A percentile compares a stretch with the other conserved stretches of the same genome.
Evolutionary conservation across 2,113 vertebrate genomes (phyloP).

Genomic region (Hypomesus transpacificus): DNA sequence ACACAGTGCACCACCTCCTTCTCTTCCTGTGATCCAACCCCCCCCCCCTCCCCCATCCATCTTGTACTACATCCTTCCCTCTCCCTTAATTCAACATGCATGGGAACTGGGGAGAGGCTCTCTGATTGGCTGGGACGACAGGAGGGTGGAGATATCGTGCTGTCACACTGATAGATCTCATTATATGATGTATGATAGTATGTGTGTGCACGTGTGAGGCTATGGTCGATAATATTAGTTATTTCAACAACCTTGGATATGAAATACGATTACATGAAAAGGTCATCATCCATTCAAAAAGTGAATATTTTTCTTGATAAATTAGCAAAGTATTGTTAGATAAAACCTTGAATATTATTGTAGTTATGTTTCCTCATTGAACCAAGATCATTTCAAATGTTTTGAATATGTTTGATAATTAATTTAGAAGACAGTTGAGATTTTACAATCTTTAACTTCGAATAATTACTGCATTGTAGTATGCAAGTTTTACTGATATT

Average conservation of each 20-base stretch:
- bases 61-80: slow-evolving; percentile 11
- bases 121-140: slow-evolving; percentile 54
- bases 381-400: slow-evolving; percentile 44
- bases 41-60: background rate
- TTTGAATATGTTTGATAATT: slow-evolving; percentile 57
- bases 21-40: slow-evolving; percentile 9
- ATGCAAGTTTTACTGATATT: slow-evolving; percentile 55
- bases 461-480: slow-evolving; percentile 52
- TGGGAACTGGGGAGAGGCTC: slow-evolving; percentile 40
- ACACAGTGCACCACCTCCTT: slow-evolving; percentile 36
- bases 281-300: no score
- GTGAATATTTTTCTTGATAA: slow-evolving; percentile 32
- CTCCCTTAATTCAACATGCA: background rate
- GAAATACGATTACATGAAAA: no score
- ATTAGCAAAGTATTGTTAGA: slow-evolving; percentile 38
- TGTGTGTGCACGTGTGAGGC: slow-evolving; percentile 28
- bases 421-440: slow-evolving; percentile 40
- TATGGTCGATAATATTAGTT: slow-evolving; percentile 11
- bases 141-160: slow-evolving; percentile 44
- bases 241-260: background rate
- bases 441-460: slow-evolving; percentile 50
- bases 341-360: slow-evolving; percentile 28
- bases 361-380: slow-evolving; percentile 60
- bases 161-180: slow-evolving; percentile 28
- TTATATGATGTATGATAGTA: slow-evolving; percentile 37